phyloP scores from a whole-genome alignment of 1,140 invertebrate species.

The Brachionus sp. region DNA sequence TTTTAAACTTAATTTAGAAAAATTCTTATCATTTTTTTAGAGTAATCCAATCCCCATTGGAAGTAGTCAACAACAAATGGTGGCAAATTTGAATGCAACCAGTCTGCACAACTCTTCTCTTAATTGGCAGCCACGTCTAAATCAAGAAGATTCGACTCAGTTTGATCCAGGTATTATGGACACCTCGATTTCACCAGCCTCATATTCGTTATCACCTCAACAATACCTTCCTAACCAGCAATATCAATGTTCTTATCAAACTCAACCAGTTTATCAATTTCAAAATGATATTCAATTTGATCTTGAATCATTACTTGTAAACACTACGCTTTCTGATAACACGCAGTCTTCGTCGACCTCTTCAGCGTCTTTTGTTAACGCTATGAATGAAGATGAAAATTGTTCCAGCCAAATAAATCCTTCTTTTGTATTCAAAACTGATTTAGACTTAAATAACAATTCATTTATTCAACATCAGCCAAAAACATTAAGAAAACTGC shows the following conservation, averaged over 20 bases:
- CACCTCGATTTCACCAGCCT: neutral
- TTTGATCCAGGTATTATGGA: conserved; percentile 30
- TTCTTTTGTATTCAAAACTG: neutral
- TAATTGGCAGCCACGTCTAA: neutral
- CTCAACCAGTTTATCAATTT: neutral
- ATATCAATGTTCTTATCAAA: neutral
- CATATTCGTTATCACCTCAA: conserved; percentile 8
- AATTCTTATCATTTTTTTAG: neutral
- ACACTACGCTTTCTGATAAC: conserved; percentile 11
- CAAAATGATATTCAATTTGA: neutral
- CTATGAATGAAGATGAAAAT: neutral
- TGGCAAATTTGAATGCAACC: neutral
- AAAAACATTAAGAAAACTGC: neutral
- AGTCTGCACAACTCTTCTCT: neutral
- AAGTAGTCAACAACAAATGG: neutral
- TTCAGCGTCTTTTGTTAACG: neutral
- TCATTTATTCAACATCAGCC: neutral
- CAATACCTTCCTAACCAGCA: neutral
- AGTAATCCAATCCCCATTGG: conserved; percentile 44
- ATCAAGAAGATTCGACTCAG: neutral
- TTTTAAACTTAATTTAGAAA: neutral
- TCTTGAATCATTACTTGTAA: conserved; percentile 11
- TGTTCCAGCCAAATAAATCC: neutral
- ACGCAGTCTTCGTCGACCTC: neutral
- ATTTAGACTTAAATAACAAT: neutral